Base-by-base conservation (phyloP, 2,113 vertebrate species). In the Erinaceus europaeus region DNA sequence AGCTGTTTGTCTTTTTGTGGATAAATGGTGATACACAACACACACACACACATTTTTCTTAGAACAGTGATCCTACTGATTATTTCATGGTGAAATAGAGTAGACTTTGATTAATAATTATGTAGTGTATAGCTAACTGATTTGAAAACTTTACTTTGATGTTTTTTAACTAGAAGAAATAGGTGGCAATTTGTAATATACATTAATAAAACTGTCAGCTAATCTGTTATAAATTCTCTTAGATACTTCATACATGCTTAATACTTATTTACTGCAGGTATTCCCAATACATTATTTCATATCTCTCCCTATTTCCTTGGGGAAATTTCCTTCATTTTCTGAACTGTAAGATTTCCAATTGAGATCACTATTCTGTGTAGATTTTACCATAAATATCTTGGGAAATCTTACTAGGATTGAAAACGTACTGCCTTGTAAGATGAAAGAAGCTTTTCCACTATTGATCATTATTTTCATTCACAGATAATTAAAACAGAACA, bases 371-470 rank as follows among this genome's bases (percentile, higher is more conserved):
- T 65, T 85, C 52, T 83, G 65, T 15, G 38, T 93, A 46, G 68
- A 73, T 86, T 86, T 89, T 9, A 34, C 50, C 52, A 50, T 62
- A 87, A 83, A 76, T 85, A 85, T 27, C 85, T 87, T 50, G 57
- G 89, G 91, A 94, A 89, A 93, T 94, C 87, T 93, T 64, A 78
- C 40, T 68, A 84, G 67, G n/a, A 84, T 46, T 72, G 50, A 87
- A 90, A 72, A 18, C n/a, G 44, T 23, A 59, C 68, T 34, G 78
- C 52, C 74, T 14, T 62, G 36, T 71, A 50, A 75, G 40, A 68
- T 44, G 62, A 82, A 62, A 82, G 62, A 71, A n/a, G 1, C 29
- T 67, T 90, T 86, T 62, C 9, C 32, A 34, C 23, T 84, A 78
- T 36, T 23, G 36, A 83, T 48, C n/a, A 4, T 88, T 88, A 53